Base-by-base conservation (phyloP, 2,113 vertebrate species). In the Prochilodus magdalenae region DNA sequence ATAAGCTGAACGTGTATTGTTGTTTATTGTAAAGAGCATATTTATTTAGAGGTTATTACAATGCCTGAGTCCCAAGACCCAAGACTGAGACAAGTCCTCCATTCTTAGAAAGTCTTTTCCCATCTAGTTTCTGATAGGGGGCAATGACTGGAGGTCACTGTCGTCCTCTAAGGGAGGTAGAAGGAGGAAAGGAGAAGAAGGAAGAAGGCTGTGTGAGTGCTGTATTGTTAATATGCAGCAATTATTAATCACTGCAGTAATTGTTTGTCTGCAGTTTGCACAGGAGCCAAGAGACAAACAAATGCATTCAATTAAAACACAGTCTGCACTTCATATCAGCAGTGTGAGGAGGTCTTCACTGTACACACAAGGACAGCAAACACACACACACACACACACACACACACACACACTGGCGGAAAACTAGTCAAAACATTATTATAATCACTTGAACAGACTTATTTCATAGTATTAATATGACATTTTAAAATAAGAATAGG, bases 241-340 rank as follows among this genome's bases (percentile, higher is more conserved):
- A 79, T 87, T 93, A 92, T 93, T 93, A 93, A 93, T 93, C 88
- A 91, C 77, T 84, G 81, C 87, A 86, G 81, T 93, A 91, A 92
- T 92, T 93, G 89, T 91, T 93, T 93, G 89, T 89, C 87, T 89
- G 90, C 85, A 91, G 88, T 93, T 92, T 90, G 82, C 83, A 89
- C 90, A 93, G 91, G 90, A 90, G 90, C 88, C 90, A 73, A 80
- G 85, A 78, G 81, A 87, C 88, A 92, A 93, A 92, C 89, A 92
- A 91, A 89, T 74, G 73, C 89, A 92, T 87, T 88, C 92, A 91
- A 90, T 93, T 93, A 93, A 92, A 89, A 85, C 44, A 22, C 26
- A 72, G 86, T 82, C 72, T 85, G 70, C 83, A 81, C 90, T 87
- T 91, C 90, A 90, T 88, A 88, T 88, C 87, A 90, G 90, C 90